Evolutionary conservation across 2,797 vertebrate species (phyloP).

Genomic region (Pipistrellus pygmaeus): DNA sequence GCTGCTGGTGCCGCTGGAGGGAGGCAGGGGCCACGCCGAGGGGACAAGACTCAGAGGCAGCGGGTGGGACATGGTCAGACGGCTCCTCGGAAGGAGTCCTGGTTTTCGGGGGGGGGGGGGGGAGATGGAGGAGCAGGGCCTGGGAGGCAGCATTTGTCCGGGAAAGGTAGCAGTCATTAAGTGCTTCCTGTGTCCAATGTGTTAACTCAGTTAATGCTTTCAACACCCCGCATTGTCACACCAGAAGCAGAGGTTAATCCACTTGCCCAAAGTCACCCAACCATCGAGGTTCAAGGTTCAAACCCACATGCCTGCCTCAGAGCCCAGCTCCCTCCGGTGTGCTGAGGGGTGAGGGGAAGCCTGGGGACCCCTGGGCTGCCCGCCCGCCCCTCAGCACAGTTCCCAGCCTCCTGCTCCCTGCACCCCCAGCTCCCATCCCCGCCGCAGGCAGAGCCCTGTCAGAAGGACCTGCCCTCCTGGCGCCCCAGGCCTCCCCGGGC

Average conservation of each 20-base stretch:
- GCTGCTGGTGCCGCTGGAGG: background rate
- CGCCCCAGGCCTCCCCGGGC: background rate
- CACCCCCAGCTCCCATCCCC: background rate
- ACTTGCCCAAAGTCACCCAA: background rate
- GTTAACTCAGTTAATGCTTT: background rate
- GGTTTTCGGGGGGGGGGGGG: background rate
- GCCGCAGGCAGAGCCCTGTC: background rate
- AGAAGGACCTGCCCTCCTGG: background rate
- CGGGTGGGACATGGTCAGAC: background rate
- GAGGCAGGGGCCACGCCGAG: accelerated
- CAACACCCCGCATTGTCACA: accelerated
- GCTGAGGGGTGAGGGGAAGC: background rate
- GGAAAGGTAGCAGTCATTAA: background rate
- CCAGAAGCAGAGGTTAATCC: background rate
- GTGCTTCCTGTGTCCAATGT: background rate
- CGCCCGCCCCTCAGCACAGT: background rate
- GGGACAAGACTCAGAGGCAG: accelerated
- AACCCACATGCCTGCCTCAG: background rate
- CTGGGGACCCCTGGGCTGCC: no score
- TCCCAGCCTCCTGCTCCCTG: background rate
- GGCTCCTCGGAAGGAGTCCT: background rate
- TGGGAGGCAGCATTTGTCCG: background rate
- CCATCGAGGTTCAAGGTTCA: background rate
- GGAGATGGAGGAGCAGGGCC: background rate
- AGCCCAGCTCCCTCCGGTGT: no score